phyloP scores from a whole-genome alignment of 2,113 vertebrate species.

The Neodon shergylaensis region DNA sequence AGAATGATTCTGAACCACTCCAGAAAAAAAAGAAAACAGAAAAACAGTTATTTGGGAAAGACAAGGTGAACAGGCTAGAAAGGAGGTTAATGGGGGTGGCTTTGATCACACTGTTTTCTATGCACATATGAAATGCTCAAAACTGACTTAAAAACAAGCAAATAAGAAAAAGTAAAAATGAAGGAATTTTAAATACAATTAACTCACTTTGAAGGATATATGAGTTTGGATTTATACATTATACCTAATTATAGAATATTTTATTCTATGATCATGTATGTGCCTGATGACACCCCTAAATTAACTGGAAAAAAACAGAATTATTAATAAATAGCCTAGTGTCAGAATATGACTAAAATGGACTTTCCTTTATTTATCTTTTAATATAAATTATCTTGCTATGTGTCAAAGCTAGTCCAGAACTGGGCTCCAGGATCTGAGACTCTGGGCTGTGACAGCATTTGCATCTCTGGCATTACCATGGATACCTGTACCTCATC shows the following conservation, averaged over 20 bases:
- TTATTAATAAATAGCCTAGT: not conserved
- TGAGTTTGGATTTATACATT: not conserved
- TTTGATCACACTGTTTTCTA: not conserved
- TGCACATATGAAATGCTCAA: not conserved
- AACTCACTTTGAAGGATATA: not conserved
- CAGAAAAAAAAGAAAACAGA: not conserved
- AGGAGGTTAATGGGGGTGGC: not conserved
- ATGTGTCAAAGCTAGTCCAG: not conserved
- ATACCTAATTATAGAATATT: not conserved
- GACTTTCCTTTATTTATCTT: not conserved
- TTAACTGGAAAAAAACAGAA: not conserved
- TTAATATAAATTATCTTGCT: not conserved
- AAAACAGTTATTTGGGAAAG: not conserved
- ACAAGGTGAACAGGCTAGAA: not conserved
- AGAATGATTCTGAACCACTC: not conserved
- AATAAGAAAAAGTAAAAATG: not conserved
- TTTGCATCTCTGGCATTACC: not conserved
- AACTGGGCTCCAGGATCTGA: not conserved
- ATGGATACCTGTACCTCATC: not conserved
- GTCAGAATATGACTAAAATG: not conserved
- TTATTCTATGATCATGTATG: not conserved
- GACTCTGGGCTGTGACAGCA: not conserved
- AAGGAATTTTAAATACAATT: not conserved
- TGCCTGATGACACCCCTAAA: not conserved
- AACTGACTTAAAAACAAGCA: not conserved